A percentile compares a stretch with the other conserved stretches of the same genome.
These are phyloP conservation scores for Brachionus angularis DNA, from an alignment of 1,140 invertebrate species.

Conservation along the genomic window DNA sequence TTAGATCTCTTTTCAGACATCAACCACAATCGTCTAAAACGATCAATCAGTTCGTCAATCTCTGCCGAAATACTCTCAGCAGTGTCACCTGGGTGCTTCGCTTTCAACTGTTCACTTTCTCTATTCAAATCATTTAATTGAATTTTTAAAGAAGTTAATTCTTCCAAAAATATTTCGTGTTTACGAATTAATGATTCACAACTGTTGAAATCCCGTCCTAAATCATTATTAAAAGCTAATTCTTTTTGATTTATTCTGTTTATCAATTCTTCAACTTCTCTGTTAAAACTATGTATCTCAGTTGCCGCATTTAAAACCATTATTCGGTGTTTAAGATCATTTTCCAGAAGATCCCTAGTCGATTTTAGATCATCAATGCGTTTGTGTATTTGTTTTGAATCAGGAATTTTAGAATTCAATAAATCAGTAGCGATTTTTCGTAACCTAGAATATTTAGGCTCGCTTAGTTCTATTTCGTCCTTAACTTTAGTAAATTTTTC, in stretches of 20 bases:
- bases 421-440: not conserved
- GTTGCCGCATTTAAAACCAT: not conserved
- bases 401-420: not conserved
- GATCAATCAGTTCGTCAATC: conserved; percentile 17
- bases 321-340: not conserved
- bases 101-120: not conserved
- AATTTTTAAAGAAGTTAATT: not conserved
- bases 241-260: conserved; percentile 18
- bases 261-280: conserved; percentile 20
- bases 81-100: conserved; percentile 32
- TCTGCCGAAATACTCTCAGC: conserved; percentile 1
- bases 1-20: not conserved
- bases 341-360: not conserved
- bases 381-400: conserved; percentile 10
- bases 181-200: conserved; percentile 35
- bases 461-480: not conserved
- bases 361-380: conserved; percentile 13
- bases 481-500: conserved; percentile 18
- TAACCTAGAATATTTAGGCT: not conserved
- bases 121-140: conserved; percentile 22
- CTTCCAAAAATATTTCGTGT: conserved; percentile 14
- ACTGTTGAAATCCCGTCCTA: conserved; percentile 1
- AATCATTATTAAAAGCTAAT: not conserved
- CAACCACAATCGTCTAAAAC: not conserved
- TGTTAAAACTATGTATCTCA: conserved; percentile 30